Percentiles rank a stretch among this genome's conserved stretches.
Evolutionary conservation across 2,797 vertebrate genomes (phyloP).

Genomic region (Neosilurus hyrtlii): DNA sequence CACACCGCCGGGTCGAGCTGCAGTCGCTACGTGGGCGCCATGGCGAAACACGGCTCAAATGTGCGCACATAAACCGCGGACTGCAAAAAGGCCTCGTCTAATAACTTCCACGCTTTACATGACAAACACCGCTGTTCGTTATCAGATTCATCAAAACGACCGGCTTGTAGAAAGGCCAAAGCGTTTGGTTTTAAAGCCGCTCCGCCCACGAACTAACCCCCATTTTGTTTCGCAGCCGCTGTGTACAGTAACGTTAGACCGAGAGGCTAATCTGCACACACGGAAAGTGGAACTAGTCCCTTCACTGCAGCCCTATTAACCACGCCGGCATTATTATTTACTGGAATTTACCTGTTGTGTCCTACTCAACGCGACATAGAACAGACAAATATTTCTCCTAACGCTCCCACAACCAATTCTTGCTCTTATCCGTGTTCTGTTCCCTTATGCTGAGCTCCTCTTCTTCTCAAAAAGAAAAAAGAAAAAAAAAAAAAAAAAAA

Average conservation of each 20-base stretch:
- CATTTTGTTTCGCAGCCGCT: conserved; percentile 58
- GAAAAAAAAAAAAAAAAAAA: conserved; percentile 31
- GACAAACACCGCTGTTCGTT: conserved; percentile 12
- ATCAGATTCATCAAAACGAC: conserved; percentile 23
- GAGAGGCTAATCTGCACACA: conserved; percentile 21
- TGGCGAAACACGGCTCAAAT: conserved; percentile 35
- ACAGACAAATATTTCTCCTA: conserved; percentile 52
- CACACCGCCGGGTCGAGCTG: conserved; percentile 31
- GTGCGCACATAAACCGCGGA: conserved; percentile 32
- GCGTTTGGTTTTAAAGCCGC: conserved; percentile 49
- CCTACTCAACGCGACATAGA: conserved; percentile 56
- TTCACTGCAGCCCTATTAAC: conserved; percentile 7
- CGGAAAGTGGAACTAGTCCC: not conserved
- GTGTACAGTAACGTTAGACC: conserved; percentile 52
- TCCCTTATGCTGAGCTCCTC: conserved; percentile 62
- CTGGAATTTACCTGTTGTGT: conserved; percentile 59
- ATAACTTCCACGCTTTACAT: conserved; percentile 25
- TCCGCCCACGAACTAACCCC: conserved; percentile 55
- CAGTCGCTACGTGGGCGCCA: conserved; percentile 49
- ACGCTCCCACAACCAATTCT: conserved; percentile 55
- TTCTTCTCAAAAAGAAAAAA: conserved; percentile 50
- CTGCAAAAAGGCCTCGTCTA: conserved; percentile 41
- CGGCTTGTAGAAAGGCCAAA: conserved; percentile 37
- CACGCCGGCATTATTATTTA: not conserved
- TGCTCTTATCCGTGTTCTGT: conserved; percentile 58